Evolutionary conservation across 1,140 invertebrate species (phyloP).

Genomic region (Drosophila pallidifrons): DNA sequence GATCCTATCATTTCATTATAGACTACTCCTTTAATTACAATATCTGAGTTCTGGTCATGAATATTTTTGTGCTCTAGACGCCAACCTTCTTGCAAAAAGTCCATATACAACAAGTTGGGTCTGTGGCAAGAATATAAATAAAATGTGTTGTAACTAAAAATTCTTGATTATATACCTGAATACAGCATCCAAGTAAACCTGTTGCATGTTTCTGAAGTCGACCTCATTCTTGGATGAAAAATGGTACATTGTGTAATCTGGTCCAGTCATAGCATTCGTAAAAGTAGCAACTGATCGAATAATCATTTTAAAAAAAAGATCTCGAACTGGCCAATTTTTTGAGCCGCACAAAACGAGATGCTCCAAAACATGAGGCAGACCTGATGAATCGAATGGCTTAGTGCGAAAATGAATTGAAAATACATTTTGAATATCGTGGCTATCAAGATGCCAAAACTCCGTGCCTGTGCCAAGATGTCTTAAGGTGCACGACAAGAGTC

Average conservation of each 20-base stretch:
- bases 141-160: neutral
- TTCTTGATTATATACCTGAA: conserved; percentile 85
- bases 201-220: conserved; percentile 93
- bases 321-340: conserved; percentile 92
- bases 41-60: conserved; percentile 89
- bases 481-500: conserved; percentile 91
- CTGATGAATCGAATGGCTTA: conserved; percentile 94
- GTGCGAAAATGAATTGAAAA: conserved; percentile 96
- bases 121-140: conserved; percentile 68
- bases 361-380: conserved; percentile 96
- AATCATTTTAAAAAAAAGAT: conserved; percentile 98
- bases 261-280: conserved; percentile 97
- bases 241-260: conserved; percentile 96
- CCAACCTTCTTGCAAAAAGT: conserved; percentile 98
- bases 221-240: conserved; percentile 95
- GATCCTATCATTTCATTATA: conserved; percentile 99
- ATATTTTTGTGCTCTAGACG: conserved; percentile 93
- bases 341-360: conserved; percentile 96
- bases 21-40: conserved; percentile 96
- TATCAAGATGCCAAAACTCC: conserved; percentile 93
- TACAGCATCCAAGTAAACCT: conserved; percentile 95
- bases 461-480: conserved; percentile 93
- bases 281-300: conserved; percentile 95
- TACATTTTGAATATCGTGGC: conserved; percentile 95
- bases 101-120: conserved; percentile 91